Evolutionary conservation across 2,888 invertebrate genomes (phyloP).

Genomic region (Scaptomyza cyrtandrae): DNA sequence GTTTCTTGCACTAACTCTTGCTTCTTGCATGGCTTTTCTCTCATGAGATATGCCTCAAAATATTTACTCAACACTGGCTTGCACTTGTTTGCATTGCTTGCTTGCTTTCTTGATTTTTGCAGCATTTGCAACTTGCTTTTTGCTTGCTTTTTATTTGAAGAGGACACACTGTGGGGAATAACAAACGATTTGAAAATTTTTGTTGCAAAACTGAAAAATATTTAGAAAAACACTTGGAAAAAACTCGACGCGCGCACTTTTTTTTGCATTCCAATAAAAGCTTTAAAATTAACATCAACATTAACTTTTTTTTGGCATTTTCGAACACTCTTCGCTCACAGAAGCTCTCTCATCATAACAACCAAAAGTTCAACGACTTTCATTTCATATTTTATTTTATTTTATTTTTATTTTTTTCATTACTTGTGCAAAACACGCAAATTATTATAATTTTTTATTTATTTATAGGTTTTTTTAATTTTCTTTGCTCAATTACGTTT

Average conservation of each 20-base stretch:
- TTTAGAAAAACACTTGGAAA: constrained; percentile 79
- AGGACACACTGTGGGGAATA: constrained; percentile 58
- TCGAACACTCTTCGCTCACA: constrained; percentile 69
- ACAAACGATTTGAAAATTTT: constrained; percentile 65
- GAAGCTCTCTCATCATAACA: constrained; percentile 19
- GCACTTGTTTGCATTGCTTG: constrained; percentile 55
- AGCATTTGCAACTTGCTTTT: constrained; percentile 35
- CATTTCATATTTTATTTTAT: constrained; percentile 37
- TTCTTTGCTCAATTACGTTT: constrained; percentile 12
- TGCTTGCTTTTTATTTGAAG: constrained; percentile 29
- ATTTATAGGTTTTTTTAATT: not conserved
- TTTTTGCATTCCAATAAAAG: constrained; percentile 32
- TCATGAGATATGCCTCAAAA: constrained; percentile 26
- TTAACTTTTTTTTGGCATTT: constrained; percentile 49
- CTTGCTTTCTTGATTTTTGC: constrained; percentile 32
- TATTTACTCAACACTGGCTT: constrained; percentile 51
- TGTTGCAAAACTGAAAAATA: constrained; percentile 71
- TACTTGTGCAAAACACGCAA: constrained; percentile 48
- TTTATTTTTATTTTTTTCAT: constrained; percentile 22
- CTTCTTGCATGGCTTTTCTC: constrained; percentile 23
- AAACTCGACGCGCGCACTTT: constrained; percentile 76
- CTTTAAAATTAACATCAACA: constrained; percentile 32
- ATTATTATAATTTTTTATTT: constrained; percentile 18
- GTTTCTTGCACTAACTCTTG: constrained; percentile 48
- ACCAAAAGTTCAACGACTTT: constrained; percentile 69